phyloP scores from a whole-genome alignment of 2,113 vertebrate species.

The Hydropotes inermis region DNA sequence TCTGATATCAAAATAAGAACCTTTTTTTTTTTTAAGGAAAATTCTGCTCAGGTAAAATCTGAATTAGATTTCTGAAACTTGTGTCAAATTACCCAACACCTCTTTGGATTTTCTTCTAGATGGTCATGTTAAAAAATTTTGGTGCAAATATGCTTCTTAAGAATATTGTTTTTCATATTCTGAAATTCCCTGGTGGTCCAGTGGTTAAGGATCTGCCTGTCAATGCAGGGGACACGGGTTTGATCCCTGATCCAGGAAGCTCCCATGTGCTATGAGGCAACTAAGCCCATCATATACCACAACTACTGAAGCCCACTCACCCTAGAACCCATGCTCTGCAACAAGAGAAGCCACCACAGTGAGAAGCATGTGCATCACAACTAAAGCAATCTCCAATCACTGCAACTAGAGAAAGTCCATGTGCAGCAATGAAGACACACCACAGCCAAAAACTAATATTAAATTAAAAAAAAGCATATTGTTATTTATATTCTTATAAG shows the following conservation, averaged over 20 bases:
- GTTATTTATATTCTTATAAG: background rate
- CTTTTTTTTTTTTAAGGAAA: background rate
- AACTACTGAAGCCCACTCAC: background rate
- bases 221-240: background rate
- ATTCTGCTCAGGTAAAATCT: background rate
- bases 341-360: background rate
- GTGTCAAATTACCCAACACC: conserved; percentile 17
- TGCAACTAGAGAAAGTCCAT: background rate
- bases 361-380: background rate
- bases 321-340: background rate
- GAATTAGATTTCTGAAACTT: conserved; percentile 36
- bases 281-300: background rate
- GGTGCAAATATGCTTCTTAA: background rate
- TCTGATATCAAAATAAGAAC: background rate
- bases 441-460: background rate
- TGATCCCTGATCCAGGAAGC: background rate
- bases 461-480: background rate
- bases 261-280: background rate
- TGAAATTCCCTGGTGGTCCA: background rate
- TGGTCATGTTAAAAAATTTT: background rate
- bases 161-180: background rate
- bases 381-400: background rate
- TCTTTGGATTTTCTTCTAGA: background rate
- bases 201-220: background rate
- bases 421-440: background rate